phyloP scores from a whole-genome alignment of 2,113 vertebrate genomes.

The Thalassarche chlororhynchos region DNA sequence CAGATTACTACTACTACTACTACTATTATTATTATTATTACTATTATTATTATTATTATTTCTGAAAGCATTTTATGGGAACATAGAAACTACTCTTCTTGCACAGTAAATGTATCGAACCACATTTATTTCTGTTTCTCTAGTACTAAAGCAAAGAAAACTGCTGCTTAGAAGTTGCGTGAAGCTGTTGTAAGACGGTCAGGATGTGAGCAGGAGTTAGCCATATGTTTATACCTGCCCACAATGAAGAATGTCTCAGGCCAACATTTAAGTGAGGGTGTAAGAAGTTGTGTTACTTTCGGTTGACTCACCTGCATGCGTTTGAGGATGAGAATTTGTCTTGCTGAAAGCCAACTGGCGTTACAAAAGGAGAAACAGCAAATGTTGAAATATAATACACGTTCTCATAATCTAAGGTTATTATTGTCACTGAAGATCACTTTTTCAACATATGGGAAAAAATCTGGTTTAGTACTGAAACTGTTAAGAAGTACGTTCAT shows the following conservation, averaged over 20 bases:
- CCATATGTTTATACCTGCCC: background rate
- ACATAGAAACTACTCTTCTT: background rate
- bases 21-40: background rate
- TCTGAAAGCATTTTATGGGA: background rate
- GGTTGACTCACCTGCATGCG: background rate
- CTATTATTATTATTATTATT: background rate
- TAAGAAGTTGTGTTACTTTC: background rate
- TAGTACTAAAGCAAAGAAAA: background rate
- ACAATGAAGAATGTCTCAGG: background rate
- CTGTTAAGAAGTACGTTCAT: background rate
- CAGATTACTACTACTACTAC: background rate
- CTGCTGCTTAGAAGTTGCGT: background rate
- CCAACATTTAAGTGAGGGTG: background rate
- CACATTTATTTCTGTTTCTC: background rate
- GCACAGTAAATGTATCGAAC: background rate
- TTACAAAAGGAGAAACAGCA: background rate
- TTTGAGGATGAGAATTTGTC: background rate
- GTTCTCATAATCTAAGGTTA: background rate
- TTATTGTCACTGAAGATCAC: background rate
- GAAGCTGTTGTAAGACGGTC: background rate
- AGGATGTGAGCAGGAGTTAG: background rate
- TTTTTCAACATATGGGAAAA: background rate
- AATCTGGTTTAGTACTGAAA: background rate
- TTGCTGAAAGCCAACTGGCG: background rate
- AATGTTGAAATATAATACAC: background rate